A percentile compares a stretch with the other conserved stretches of the same genome.
Conservation (phyloP, 2,113 vertebrate species). For the Atherinomorus stipes region DNA sequence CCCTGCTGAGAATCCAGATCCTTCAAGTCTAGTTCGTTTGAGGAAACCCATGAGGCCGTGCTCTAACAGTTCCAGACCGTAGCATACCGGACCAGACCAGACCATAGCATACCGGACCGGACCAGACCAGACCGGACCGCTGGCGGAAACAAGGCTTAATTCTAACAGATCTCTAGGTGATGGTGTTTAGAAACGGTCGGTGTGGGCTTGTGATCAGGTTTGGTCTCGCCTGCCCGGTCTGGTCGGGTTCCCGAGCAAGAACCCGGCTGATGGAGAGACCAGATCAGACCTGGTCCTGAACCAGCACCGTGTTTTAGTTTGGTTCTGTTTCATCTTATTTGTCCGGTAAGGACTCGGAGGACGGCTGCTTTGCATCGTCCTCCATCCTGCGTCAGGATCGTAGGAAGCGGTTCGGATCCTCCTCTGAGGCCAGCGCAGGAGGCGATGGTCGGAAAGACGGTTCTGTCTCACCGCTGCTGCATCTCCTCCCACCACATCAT, state of each 20-base stretch:
- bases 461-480: slow-evolving; percentile 16
- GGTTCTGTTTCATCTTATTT: background rate
- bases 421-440: no score
- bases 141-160: no score
- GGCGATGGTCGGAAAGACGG: background rate
- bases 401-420: background rate
- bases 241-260: slow-evolving; percentile 39
- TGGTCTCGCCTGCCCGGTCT: slow-evolving; percentile 7
- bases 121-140: no score
- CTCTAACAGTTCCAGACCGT: no score
- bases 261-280: background rate
- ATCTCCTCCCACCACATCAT: slow-evolving; percentile 42
- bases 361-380: slow-evolving; percentile 1
- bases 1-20: no score
- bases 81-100: no score
- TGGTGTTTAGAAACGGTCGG: background rate
- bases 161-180: no score
- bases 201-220: slow-evolving; percentile 12
- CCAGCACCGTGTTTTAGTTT: background rate
- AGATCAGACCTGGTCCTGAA: background rate
- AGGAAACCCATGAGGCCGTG: no score
- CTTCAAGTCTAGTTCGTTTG: no score
- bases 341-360: no score
- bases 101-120: no score
- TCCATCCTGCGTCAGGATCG: slow-evolving; percentile 9